Evolutionary conservation across 2,113 vertebrate species (phyloP), one percentile per base, ranked within the genome.

Genomic region (Siphamia tubifer): DNA sequence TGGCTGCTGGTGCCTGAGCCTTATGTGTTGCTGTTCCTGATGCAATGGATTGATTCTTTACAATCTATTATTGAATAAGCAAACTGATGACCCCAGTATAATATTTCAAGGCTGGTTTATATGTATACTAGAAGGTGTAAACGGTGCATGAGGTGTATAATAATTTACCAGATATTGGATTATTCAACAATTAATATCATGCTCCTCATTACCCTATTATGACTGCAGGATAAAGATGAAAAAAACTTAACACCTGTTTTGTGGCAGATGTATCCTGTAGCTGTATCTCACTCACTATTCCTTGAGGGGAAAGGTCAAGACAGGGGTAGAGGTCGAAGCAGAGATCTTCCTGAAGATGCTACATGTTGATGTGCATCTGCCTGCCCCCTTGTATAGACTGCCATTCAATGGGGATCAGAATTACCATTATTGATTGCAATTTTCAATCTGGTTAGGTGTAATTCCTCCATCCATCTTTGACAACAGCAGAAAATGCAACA

Each of bases 201-300:
- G 49, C 13, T 53, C 54, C 48, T 70, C 53, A 11, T 49, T 27
- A 35, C 23, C 63, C 60, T 54, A 25, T 25, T 40, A 30, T 35
- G 55, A 80, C 64, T 77, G 79, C 61, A 83, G 74, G 48, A 85
- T 77, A 85, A 87, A 89, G 85, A 90, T 87, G 88, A 82, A 72
- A 74, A 74, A 80, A 85, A 74, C 81, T 71, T 74, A 90, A 86
- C 91, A 92, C 89, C 91, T 92, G 92, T 81, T 84, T 78, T 3
- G 66, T 40, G 85, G 87, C 92, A 93, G 92, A 93, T 93, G 92
- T 86, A 74, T 68, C 72, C 74, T 87, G 68, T 79, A 76, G 72
- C 82, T 73, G 16, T 64, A 79, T 71, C 77, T 81, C 72, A 28
- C 60, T 79, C 80, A 68, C 51, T 51, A 52, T 87, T 83, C 86